Base-by-base conservation (phyloP, 2,888 invertebrate genomes). In the Drosophila borborema region DNA sequence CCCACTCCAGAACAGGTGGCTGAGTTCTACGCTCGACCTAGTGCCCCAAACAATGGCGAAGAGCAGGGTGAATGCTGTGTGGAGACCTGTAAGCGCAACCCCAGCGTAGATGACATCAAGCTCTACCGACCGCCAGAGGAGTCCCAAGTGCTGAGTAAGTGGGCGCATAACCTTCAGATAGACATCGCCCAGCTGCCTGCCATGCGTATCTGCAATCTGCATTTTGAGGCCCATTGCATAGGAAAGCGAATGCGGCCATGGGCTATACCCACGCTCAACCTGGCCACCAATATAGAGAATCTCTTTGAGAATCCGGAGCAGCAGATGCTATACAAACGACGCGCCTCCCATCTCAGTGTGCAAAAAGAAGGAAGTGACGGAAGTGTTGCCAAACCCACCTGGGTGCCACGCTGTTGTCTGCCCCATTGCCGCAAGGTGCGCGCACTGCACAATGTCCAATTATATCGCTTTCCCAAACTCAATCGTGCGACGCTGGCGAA, bases 11-110 rank as follows among this genome's bases (percentile, higher is more conserved):
- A 87, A 28, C 92, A 91, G 48, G 82, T 91, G 6, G 81, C 90
- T 18, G 91, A 91, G 63, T 80, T 89, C 46, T 91, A 87, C 63
- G 72, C 89, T 0, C 81, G 86, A 6, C 87, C 87, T 14, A 74
- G 73, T 54, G 87, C 81, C 0, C 90, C 90, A 2, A 92, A 91
- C 54, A 89, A 82, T 61, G 91, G 90, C 3, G 92, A 89, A 28
- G 91, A 91, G 46, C 91, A 90, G 54, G 92, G 91, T 16, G 92
- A 91, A 68, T 91, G 91, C 55, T 91, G 91, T 72, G 91, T 91
- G 16, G 74, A 80, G 4, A 84, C 82, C 7, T 91, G 91, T 31
- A 90, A 88, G 49, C 89, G 91, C n/a, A 90, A 91, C 82, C 92
- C 92, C 6, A 90, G 90, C 64, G 82, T 90, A 9, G 91, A 91